A percentile compares a stretch with the other conserved stretches of the same genome.
Evolutionary conservation across 2,113 vertebrate species (phyloP).

Genomic region (Campylomormyrus numenius): DNA sequence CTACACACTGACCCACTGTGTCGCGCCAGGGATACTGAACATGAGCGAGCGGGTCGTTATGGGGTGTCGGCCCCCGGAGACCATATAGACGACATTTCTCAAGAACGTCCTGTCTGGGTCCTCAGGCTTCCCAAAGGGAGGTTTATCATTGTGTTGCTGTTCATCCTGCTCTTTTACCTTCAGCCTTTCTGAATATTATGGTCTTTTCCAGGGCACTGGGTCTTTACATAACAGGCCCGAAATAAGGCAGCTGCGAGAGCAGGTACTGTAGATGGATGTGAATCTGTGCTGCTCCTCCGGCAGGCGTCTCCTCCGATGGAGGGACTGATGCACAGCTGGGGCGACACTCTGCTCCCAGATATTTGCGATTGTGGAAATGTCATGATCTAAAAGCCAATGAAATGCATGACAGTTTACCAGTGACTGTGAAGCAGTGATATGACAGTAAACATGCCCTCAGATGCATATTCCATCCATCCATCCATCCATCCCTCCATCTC

Average conservation of each 20-base stretch:
- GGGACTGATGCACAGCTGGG: background rate
- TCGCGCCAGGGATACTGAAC: background rate
- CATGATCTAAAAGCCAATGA: background rate
- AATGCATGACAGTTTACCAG: background rate
- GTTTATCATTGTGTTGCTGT: background rate
- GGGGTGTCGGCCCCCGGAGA: background rate
- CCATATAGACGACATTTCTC: background rate
- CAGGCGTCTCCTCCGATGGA: background rate
- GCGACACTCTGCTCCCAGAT: background rate
- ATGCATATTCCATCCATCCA: background rate
- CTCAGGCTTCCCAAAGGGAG: background rate
- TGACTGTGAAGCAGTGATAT: background rate
- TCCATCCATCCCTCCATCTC: background rate
- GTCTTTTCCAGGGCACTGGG: background rate
- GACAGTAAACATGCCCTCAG: background rate
- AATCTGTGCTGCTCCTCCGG: background rate
- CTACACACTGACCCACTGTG: background rate
- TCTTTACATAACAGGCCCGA: background rate
- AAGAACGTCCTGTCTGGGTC: background rate
- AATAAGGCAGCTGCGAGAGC: background rate
- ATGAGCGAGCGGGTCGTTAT: background rate
- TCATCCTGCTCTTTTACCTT: background rate
- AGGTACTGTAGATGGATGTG: background rate
- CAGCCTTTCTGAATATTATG: background rate
- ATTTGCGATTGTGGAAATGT: background rate